These are phyloP conservation scores for Entomyzon cyanotis DNA, from an alignment of 2,113 vertebrate genomes.

Conservation along the genomic window DNA sequence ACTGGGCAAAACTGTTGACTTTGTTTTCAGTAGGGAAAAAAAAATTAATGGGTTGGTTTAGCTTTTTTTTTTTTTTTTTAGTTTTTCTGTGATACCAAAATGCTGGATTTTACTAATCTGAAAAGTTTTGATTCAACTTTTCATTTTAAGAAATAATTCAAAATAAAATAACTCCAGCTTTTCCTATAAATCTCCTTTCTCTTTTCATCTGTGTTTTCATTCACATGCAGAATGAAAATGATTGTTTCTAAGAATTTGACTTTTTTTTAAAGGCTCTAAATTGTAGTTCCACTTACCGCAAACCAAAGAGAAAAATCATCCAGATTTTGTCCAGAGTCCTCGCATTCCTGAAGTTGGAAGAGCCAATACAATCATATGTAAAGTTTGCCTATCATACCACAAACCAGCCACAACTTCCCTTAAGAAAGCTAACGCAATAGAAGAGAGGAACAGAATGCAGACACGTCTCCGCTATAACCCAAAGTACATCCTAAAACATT, in stretches of 20 bases:
- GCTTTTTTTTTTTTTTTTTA: accelerated
- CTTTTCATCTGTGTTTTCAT: background rate
- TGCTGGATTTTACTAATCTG: background rate
- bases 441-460: background rate
- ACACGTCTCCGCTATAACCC: background rate
- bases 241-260: background rate
- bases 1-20: background rate
- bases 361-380: background rate
- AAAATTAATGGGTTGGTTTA: background rate
- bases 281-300: background rate
- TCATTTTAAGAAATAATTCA: background rate
- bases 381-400: background rate
- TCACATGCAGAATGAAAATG: background rate
- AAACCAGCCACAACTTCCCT: background rate
- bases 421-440: background rate
- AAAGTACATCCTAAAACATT: background rate
- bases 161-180: background rate
- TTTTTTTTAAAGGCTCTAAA: background rate
- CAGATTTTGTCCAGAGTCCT: background rate
- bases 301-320: background rate
- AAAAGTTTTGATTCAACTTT: background rate
- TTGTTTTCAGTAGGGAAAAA: background rate
- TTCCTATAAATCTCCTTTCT: background rate
- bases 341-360: background rate
- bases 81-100: background rate